Evolutionary conservation across 2,797 vertebrate genomes (phyloP).

Genomic region (Astyanax mexicanus): DNA sequence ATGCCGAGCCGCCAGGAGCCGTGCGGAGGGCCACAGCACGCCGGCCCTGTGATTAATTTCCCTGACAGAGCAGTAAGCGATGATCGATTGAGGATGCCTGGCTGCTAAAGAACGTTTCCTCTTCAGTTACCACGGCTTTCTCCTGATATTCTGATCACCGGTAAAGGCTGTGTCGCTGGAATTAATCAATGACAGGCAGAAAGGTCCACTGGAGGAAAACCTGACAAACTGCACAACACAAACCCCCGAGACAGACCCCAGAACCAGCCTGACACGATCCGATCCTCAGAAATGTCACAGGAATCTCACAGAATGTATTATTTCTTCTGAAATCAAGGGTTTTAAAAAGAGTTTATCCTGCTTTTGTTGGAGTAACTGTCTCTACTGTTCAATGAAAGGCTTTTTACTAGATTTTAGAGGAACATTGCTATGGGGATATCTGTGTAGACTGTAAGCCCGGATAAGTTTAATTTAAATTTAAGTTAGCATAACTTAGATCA

Average conservation of each 20-base stretch:
- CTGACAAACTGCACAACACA: conserved; percentile 38
- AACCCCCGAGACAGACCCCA: conserved; percentile 23
- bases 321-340: no score
- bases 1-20: conserved; percentile 39
- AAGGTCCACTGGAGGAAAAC: conserved; percentile 54
- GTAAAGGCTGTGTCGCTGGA: conserved; percentile 69
- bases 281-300: conserved; percentile 10
- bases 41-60: conserved; percentile 80
- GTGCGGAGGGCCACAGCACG: conserved; percentile 56
- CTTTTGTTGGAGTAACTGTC: no score
- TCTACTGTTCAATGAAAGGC: no score
- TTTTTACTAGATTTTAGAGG: no score
- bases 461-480: no score
- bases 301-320: no score
- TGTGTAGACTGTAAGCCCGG: no score
- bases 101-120: conserved; percentile 81
- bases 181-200: conserved; percentile 74
- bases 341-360: no score
- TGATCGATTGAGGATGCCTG: conserved; percentile 82
- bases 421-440: no score
- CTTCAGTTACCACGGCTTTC: conserved; percentile 81
- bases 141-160: conserved; percentile 82
- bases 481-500: no score
- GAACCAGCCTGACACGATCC: conserved; percentile 2
- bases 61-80: conserved; percentile 79